phyloP scores from a whole-genome alignment of 2,797 vertebrate species.

The Furcifer pardalis region DNA sequence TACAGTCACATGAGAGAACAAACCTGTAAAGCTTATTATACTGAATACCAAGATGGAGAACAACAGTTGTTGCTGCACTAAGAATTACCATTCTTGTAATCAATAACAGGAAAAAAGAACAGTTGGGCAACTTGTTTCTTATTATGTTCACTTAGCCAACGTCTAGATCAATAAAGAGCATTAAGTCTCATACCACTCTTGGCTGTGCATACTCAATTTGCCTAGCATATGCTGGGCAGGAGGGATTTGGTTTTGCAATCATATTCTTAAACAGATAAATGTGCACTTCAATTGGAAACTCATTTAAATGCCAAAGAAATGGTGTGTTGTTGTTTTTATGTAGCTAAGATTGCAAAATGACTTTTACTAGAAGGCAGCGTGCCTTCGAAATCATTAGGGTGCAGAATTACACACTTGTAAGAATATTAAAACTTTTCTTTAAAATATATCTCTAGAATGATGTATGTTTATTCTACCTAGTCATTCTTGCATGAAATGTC shows the following conservation, averaged over 20 bases:
- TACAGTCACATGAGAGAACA: slow-evolving; percentile 60
- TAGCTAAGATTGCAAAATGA: slow-evolving; percentile 27
- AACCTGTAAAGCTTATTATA: slow-evolving; percentile 72
- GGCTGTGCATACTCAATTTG: slow-evolving; percentile 57
- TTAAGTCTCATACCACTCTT: slow-evolving; percentile 61
- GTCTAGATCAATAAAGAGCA: slow-evolving; percentile 63
- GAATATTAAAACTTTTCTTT: not conserved
- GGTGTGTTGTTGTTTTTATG: not conserved
- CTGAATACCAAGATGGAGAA: slow-evolving; percentile 73
- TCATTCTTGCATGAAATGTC: slow-evolving; percentile 20
- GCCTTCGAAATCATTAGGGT: slow-evolving; percentile 45
- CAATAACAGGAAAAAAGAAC: slow-evolving; percentile 74
- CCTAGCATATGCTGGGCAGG: slow-evolving; percentile 51
- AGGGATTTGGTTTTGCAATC: slow-evolving; percentile 54
- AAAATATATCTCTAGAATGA: slow-evolving; percentile 35
- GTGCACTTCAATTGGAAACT: slow-evolving; percentile 51
- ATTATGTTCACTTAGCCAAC: slow-evolving; percentile 74
- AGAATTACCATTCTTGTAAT: slow-evolving; percentile 71
- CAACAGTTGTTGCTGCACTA: slow-evolving; percentile 70
- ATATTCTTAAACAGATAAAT: slow-evolving; percentile 59
- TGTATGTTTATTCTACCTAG: slow-evolving; percentile 33
- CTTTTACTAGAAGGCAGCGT: slow-evolving; percentile 33
- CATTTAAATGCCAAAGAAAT: slow-evolving; percentile 37
- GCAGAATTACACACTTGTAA: slow-evolving; percentile 10
- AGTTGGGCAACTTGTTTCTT: slow-evolving; percentile 76